Base-by-base conservation (phyloP, 2,888 invertebrate species). In the Diarsia dahlii region DNA sequence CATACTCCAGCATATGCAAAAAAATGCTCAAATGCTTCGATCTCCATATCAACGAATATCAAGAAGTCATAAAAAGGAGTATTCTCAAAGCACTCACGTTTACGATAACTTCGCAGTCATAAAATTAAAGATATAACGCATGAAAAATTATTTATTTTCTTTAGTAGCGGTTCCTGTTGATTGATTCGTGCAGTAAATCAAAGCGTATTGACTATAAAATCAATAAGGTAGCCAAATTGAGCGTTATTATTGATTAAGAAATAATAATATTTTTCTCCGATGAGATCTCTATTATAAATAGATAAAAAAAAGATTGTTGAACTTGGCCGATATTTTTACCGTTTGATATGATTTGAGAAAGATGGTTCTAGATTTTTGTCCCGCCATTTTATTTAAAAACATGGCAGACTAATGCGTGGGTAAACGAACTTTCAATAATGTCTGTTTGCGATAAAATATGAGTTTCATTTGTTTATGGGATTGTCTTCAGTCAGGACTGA, bases 151-250 rank as follows among this genome's bases (percentile, higher is more conserved):
- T 87, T 87, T 84, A 90, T 91, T 88, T 90, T 82, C 87, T 84
- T 91, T 87, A 74, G 83, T 87, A 88, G 84, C 81, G 76, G 87
- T 87, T 82, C 74, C 78, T 74, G 81, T 63, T 87, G 89, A 90
- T 89, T 87, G 89, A 91, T 91, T 80, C 54, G 65, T 78, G 77
- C 62, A 69, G 76, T 92, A 92, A 92, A 92, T 92, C 88, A 88
- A 83, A 87, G 78, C 65, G 73, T 78, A 87, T 87, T 79, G 81
- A 81, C 84, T 80, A 75, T 88, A 84, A 90, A 88, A 81, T 87
- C 82, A 82, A 88, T 85, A 74, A 81, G 74, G 84, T 76, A 87
- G 90, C 89, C 90, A 91, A 90, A 89, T 87, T 82, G 65, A 73
- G 81, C 71, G 60, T 73, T 74, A 87, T 80, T 72, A 85, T 75